A percentile compares a stretch with the other conserved stretches of the same genome.
Conservation (phyloP, 2,888 invertebrate genomes). For the Muscina levida region DNA sequence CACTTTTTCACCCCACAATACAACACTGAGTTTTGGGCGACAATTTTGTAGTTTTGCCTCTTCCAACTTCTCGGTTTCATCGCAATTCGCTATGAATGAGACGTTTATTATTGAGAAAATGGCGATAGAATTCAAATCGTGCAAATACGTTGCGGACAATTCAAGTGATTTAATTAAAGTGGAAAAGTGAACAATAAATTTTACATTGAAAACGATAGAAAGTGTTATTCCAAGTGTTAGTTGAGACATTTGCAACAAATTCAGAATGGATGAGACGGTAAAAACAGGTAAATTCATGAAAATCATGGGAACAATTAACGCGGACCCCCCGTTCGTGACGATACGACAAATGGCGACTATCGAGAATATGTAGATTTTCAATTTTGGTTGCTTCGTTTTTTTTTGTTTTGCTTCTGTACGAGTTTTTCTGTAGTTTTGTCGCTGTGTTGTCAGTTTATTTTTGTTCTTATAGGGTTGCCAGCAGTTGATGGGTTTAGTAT, state of each 20-base stretch:
- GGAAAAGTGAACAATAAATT: conserved; percentile 55
- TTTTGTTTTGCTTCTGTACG: conserved; percentile 59
- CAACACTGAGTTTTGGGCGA: background rate
- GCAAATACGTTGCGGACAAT: conserved; percentile 66
- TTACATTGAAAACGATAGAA: conserved; percentile 54
- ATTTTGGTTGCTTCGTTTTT: conserved; percentile 62
- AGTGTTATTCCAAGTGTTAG: conserved; percentile 64
- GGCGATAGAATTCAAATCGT: conserved; percentile 72
- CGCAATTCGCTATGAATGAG: conserved; percentile 47
- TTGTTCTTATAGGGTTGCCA: conserved; percentile 47
- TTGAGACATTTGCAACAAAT: conserved; percentile 59
- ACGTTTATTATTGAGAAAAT: conserved; percentile 70
- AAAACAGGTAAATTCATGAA: conserved; percentile 72
- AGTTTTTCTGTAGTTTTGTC: conserved; percentile 62
- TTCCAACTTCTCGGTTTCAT: conserved; percentile 14
- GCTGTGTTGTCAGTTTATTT: conserved; percentile 57
- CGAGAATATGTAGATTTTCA: conserved; percentile 63
- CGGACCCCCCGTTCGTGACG: conserved; percentile 68
- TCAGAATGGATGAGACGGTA: conserved; percentile 71
- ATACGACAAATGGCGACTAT: conserved; percentile 77
- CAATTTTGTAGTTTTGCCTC: conserved; percentile 44
- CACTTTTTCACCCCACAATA: background rate
- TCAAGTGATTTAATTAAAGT: conserved; percentile 68
- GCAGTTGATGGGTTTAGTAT: too few relatives aligned
- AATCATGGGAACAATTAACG: conserved; percentile 67